Evolutionary conservation across 92 coral and sea anemone species (phyloP).

Genomic region (Actinernus sp.): DNA sequence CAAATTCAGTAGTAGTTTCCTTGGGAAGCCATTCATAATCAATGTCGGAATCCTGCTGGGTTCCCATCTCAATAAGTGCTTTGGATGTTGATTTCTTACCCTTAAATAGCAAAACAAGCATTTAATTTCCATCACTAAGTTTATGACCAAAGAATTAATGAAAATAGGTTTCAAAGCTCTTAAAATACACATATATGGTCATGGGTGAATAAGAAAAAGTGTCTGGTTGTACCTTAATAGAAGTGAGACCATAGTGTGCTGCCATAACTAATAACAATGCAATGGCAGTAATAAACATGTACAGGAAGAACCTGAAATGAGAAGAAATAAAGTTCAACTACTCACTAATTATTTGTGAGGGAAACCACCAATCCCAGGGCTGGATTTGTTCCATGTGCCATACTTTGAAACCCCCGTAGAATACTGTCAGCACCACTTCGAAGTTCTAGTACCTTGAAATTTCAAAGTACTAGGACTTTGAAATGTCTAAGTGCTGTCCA

Average conservation of each 20-base stretch:
- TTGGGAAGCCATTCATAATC: conserved; percentile 99
- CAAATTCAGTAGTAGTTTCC: conserved; percentile 97
- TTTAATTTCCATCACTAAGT: background rate
- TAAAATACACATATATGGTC: too few relatives aligned
- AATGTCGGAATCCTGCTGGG: conserved; percentile 91
- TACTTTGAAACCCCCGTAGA: too few relatives aligned
- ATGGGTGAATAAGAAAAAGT: too few relatives aligned
- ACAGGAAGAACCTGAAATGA: conserved; percentile 86
- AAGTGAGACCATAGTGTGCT: conserved; percentile 88
- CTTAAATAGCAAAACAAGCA: conserved; percentile 24
- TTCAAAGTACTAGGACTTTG: too few relatives aligned
- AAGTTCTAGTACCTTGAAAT: too few relatives aligned
- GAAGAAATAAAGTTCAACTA: background rate
- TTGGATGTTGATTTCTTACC: conserved; percentile 77
- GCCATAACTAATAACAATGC: conserved; percentile 83
- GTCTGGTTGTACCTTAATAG: conserved; percentile 94
- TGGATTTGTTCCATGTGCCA: too few relatives aligned
- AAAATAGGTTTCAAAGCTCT: too few relatives aligned
- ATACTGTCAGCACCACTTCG: too few relatives aligned
- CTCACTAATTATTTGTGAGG: too few relatives aligned
- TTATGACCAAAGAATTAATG: background rate
- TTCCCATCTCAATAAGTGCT: conserved; percentile 91
- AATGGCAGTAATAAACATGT: conserved; percentile 92
- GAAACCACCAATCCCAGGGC: too few relatives aligned
- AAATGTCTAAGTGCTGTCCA: too few relatives aligned